Base-by-base conservation (phyloP, 2,888 invertebrate genomes). In the Scaptomyza polygonia region DNA sequence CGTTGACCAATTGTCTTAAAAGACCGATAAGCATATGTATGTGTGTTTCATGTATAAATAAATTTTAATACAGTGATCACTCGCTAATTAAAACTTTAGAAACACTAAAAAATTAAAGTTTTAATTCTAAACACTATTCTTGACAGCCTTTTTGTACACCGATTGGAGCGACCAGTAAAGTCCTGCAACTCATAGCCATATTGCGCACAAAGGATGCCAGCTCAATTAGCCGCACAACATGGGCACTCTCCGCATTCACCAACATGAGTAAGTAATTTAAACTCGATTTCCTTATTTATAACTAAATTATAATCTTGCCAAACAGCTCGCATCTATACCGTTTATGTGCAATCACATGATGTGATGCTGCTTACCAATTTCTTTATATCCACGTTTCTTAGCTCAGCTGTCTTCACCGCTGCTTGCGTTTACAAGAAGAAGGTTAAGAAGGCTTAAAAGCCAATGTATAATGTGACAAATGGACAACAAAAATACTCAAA, bases 81-180 rank as follows among this genome's bases (percentile, higher is more conserved):
- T 36, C 36, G 11, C 14, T 25, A 14, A 25, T 5, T 11, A 21
- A 5, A 11, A 18, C 5, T 21, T 12, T 42, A 2, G n/a, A n/a
- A n/a, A n/a, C n/a, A n/a, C n/a, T n/a, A n/a, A n/a, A n/a, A 1
- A 12, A 11, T 11, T 5, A 16, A 18, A 11, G 5, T 21, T 40
- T 12, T 30, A 21, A 21, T 21, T 21, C 4, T 21, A 21, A 4
- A 21, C 21, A 21, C 7, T 40, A 11, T 7, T 18, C 8, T 16
- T 3, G 5, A 7, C 14, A 92, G 92, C 92, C 92, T 21, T 90
- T 92, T 64, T 92, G 91, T 64, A 92, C 92, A 9, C 97, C 97
- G 0, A 94, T 97, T 72, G 96, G 96, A 78, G 96, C 96, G 8
- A 95, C 96, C 30, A 96, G 97, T 66, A 97, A 97, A 92, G 93